These are phyloP conservation scores for Dasyprocta punctata DNA, from an alignment of 2,113 vertebrate species.

Conservation along the genomic window DNA sequence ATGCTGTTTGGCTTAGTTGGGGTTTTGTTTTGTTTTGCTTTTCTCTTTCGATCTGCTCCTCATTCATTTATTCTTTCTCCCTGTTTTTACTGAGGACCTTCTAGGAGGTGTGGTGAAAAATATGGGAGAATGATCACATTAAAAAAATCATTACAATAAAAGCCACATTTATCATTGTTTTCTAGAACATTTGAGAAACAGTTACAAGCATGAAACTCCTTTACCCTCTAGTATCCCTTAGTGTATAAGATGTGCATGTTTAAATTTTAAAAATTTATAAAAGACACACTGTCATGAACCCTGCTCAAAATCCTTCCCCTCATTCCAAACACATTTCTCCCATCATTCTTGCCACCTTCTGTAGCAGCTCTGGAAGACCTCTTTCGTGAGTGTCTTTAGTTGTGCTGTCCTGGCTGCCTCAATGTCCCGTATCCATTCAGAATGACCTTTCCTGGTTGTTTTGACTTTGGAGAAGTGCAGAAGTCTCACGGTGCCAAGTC, in stretches of 20 bases:
- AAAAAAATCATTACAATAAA: neutral
- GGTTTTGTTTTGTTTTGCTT: neutral
- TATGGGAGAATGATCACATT: neutral
- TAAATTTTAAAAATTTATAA: neutral
- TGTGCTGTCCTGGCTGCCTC: neutral
- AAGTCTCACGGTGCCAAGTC: neutral
- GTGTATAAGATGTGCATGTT: neutral
- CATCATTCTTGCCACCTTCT: too few species aligned
- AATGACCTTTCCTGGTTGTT: neutral
- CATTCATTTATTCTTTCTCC: neutral
- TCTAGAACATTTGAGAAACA: neutral
- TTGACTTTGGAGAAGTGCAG: neutral
- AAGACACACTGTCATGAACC: neutral
- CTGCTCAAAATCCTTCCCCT: neutral
- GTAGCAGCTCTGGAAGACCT: neutral
- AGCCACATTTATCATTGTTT: neutral
- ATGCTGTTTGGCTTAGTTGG: neutral
- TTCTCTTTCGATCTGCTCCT: neutral
- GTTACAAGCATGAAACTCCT: neutral
- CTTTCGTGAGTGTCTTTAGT: neutral
- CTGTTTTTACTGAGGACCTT: neutral
- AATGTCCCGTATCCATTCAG: neutral
- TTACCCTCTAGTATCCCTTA: neutral
- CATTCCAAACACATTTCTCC: neutral
- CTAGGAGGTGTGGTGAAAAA: neutral